Percentiles rank a stretch among this genome's conserved stretches.
phyloP scores from a whole-genome alignment of 2,797 vertebrate genomes.

The Bryconaethiops microstoma region DNA sequence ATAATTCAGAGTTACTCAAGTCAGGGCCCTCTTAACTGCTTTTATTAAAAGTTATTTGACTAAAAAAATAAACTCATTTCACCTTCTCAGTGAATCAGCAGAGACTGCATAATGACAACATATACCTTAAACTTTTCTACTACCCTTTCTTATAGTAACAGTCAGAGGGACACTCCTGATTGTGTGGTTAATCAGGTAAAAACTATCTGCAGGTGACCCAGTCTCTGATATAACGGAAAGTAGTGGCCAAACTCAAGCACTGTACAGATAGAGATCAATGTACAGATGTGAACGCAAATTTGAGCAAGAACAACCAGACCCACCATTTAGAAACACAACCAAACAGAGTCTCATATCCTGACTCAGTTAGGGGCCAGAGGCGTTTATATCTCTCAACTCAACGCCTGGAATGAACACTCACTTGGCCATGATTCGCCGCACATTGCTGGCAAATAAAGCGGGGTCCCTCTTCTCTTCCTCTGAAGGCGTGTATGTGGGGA shows the following conservation, averaged over 20 bases:
- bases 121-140: no score
- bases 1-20: no score
- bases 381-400: background rate
- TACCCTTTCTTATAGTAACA: no score
- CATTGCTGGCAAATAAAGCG: conserved; percentile 88
- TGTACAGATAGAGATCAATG: background rate
- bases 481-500: conserved; percentile 90
- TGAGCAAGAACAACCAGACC: background rate
- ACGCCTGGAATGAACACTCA: conserved; percentile 55
- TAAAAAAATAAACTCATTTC: no score
- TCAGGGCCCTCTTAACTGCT: no score
- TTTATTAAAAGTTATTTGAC: no score
- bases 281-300: background rate
- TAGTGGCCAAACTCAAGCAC: background rate
- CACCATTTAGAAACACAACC: background rate
- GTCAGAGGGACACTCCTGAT: no score
- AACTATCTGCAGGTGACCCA: background rate
- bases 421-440: conserved; percentile 83
- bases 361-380: background rate
- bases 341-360: background rate
- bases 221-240: background rate
- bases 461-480: conserved; percentile 88
- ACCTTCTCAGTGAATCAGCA: no score
- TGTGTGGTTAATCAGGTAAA: background rate
- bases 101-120: no score